Evolutionary conservation across 2,797 vertebrate genomes (phyloP).

Genomic region (Lacerta bilineata): DNA sequence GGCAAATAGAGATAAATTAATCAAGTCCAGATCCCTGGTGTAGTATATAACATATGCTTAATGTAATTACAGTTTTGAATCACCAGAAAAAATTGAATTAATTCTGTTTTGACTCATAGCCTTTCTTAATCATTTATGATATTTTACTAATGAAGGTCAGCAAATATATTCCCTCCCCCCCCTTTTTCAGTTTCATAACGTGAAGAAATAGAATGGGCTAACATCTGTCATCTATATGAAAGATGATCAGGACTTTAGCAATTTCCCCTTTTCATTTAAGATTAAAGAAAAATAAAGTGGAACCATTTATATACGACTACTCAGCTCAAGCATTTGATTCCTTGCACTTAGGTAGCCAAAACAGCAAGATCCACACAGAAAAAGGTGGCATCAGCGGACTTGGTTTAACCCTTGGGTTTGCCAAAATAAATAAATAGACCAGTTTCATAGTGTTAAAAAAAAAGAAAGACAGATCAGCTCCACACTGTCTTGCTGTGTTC

Average conservation of each 20-base stretch:
- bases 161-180: constrained; percentile 17
- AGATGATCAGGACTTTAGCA: neutral
- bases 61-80: constrained; percentile 42
- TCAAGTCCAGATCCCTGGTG: constrained; percentile 42
- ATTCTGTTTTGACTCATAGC: constrained; percentile 47
- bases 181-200: neutral
- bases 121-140: constrained; percentile 31
- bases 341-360: too few species aligned
- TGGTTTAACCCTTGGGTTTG: too few species aligned
- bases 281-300: neutral
- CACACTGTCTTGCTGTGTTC: neutral
- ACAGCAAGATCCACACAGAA: too few species aligned
- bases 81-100: constrained; percentile 44
- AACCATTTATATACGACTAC: neutral
- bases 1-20: constrained; percentile 52
- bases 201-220: constrained; percentile 12
- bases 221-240: neutral
- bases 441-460: too few species aligned
- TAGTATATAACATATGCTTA: constrained; percentile 46
- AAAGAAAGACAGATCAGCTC: too few species aligned
- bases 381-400: too few species aligned
- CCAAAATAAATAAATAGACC: too few species aligned
- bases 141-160: constrained; percentile 42
- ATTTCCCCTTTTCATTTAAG: neutral
- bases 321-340: too few species aligned